These are phyloP conservation scores for Prosopocoilus inquinatus DNA, from an alignment of 2,888 invertebrate species.

Conservation along the genomic window DNA sequence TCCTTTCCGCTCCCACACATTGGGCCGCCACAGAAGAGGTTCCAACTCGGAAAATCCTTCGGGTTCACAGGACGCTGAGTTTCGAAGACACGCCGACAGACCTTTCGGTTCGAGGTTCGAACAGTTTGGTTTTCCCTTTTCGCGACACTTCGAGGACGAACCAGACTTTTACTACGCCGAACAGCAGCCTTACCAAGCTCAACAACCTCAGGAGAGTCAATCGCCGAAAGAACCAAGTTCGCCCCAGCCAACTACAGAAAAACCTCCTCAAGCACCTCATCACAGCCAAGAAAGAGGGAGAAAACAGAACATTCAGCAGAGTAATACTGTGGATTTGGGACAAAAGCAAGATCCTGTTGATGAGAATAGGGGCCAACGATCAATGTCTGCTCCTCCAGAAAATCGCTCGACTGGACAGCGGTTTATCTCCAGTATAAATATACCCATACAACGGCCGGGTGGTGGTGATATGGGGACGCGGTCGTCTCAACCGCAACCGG, in stretches of 20 bases:
- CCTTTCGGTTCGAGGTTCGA: conserved; percentile 49
- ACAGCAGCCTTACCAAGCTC: conserved; percentile 1
- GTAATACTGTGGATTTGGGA: conserved; percentile 79
- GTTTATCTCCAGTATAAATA: conserved; percentile 46
- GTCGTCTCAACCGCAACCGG: conserved; percentile 18
- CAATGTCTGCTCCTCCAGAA: conserved; percentile 79
- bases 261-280: conserved; percentile 35
- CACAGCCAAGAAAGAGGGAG: conserved; percentile 30
- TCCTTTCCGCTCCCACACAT: conserved; percentile 47
- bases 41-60: conserved; percentile 52
- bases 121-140: conserved; percentile 43
- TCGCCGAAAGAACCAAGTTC: conserved; percentile 33
- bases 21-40: conserved; percentile 42
- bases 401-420: conserved; percentile 38
- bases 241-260: conserved; percentile 33
- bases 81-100: conserved; percentile 51
- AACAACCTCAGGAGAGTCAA: conserved; percentile 1
- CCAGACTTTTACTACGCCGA: conserved; percentile 17
- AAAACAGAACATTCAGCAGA: conserved; percentile 45
- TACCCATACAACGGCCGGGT: conserved; percentile 37
- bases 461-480: conserved; percentile 13
- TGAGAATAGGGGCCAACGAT: conserved; percentile 63
- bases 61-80: conserved; percentile 48
- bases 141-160: conserved; percentile 20
- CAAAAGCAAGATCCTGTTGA: conserved; percentile 62